Percentiles rank a stretch among this genome's conserved stretches.
These are phyloP conservation scores for Drosophila niveifrons DNA, from an alignment of 2,888 invertebrate genomes.

Conservation along the genomic window DNA sequence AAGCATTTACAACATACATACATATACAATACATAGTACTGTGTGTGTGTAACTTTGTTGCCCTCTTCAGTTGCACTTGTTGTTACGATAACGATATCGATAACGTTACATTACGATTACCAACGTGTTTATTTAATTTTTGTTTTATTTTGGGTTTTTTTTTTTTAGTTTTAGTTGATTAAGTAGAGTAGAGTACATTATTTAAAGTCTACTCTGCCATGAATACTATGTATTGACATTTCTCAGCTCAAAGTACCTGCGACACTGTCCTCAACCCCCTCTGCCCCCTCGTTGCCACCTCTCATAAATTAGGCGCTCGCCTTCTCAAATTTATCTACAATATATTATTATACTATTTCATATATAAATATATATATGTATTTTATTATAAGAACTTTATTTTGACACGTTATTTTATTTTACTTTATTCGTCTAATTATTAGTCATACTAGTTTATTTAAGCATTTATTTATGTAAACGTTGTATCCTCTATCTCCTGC, in stretches of 20 bases:
- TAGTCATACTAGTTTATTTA: slow-evolving; percentile 54
- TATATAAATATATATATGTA: not conserved
- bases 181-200: slow-evolving; percentile 25
- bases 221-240: slow-evolving; percentile 11
- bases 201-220: slow-evolving; percentile 15
- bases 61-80: slow-evolving; percentile 32
- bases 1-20: slow-evolving; percentile 42
- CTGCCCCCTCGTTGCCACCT: slow-evolving; percentile 4
- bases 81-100: slow-evolving; percentile 1
- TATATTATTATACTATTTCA: slow-evolving; percentile 26
- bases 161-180: not conserved
- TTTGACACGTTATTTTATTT: slow-evolving; percentile 3
- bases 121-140: slow-evolving; percentile 7
- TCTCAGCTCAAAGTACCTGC: slow-evolving; percentile 32
- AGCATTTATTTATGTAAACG: slow-evolving; percentile 67
- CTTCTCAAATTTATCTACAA: slow-evolving; percentile 47
- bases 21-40: slow-evolving; percentile 27
- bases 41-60: slow-evolving; percentile 24
- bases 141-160: not conserved
- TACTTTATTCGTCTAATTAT: slow-evolving; percentile 31
- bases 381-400: slow-evolving; percentile 2
- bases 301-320: slow-evolving; percentile 52
- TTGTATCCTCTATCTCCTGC: slow-evolving; percentile 36
- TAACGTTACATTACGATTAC: slow-evolving; percentile 3
- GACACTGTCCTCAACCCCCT: not conserved